Base-by-base conservation (phyloP, 2,113 vertebrate species). In the Electrona antarctica region DNA sequence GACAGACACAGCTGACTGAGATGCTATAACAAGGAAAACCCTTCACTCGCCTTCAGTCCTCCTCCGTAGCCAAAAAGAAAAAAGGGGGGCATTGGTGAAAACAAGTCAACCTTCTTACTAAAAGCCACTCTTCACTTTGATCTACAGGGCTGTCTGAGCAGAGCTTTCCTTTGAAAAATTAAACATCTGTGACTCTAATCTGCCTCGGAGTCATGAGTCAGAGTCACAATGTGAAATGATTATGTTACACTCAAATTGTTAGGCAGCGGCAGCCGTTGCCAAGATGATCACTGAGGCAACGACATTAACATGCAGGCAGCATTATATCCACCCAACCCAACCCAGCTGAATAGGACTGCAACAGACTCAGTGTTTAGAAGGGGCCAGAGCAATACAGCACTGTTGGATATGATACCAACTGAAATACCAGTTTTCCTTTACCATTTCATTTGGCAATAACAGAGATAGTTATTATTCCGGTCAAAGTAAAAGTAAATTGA, bases 161-260 rank as follows among this genome's bases (percentile, higher is more conserved):
- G 48, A 46, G 15, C 47, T 71, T 52, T 77, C 46, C 9, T 47
- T 8, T 75, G 13, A 69, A 73, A 28, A 82, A 80, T 67, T n/a
- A 83, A 67, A 76, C 67, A 74, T 77, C 72, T 71, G 72, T 76
- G 46, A 60, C 67, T 55, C 61, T 62, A 47, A 74, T 78, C 58
- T 72, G 65, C 71, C 14, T 7, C 54, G 67, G 63, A 50, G 57
- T 62, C 69, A 61, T 82, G 89, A 89, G 78, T 90, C 88, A 90
- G 68, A 75, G 62, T 61, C 81, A 85, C 51, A 29, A 60, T 69
- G 76, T 67, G 62, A 58, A 79, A 82, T 74, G 57, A 75, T 76
- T 63, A 57, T 72, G 73, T 74, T 60, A 76, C 51, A 83, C 64
- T 58, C 51, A 57, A 7, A 7, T 76, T 71, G 77, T 68, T 71